A percentile compares a stretch with the other conserved stretches of the same genome.
These are phyloP conservation scores for Nudaria mundana DNA, from an alignment of 2,888 invertebrate species.

Conservation along the genomic window DNA sequence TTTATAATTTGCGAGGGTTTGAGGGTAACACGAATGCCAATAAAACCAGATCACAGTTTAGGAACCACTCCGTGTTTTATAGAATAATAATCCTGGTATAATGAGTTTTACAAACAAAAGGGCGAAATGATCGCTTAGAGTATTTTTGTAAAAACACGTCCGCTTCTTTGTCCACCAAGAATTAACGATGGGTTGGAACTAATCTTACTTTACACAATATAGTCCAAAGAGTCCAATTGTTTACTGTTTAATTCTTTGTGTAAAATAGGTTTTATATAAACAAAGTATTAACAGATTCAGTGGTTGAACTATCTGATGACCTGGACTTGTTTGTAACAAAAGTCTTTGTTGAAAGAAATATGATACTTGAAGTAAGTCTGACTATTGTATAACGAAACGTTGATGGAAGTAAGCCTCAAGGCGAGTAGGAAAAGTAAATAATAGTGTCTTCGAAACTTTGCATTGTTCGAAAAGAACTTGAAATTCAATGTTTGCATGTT, in stretches of 20 bases:
- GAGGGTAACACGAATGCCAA: conserved; percentile 1
- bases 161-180: too few relatives aligned
- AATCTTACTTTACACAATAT: too few relatives aligned
- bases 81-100: conserved; percentile 1
- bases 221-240: neutral
- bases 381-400: conserved; percentile 15
- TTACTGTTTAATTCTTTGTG: too few relatives aligned
- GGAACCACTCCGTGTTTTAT: neutral
- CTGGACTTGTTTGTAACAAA: conserved; percentile 28
- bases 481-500: conserved; percentile 12
- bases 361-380: conserved; percentile 26
- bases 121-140: neutral
- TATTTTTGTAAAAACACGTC: conserved; percentile 1
- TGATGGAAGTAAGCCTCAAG: conserved; percentile 13
- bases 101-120: conserved; percentile 1
- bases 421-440: conserved; percentile 9
- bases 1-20: too few relatives aligned
- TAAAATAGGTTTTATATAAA: too few relatives aligned
- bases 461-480: conserved; percentile 18
- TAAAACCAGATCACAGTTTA: neutral
- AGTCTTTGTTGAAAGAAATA: conserved; percentile 29
- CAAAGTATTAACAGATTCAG: conserved; percentile 44
- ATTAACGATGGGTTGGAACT: too few relatives aligned
- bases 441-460: conserved; percentile 21
- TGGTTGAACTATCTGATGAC: conserved; percentile 26